Evolutionary conservation across 2,888 invertebrate genomes (phyloP).

Genomic region (Thera obeliscata): DNA sequence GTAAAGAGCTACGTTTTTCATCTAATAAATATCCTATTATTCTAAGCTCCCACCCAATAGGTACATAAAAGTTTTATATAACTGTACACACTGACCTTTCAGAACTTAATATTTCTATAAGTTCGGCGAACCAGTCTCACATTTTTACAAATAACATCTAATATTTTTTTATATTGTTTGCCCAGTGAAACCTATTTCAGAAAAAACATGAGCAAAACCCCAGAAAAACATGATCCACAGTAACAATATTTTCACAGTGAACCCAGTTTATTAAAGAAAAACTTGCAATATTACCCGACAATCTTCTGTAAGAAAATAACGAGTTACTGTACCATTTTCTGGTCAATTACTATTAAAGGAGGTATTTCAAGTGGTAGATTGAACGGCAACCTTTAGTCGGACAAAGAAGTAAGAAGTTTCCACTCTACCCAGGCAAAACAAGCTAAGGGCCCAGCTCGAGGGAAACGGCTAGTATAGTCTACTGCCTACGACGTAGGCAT

Average conservation of each 20-base stretch:
- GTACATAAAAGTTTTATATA: no score
- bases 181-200: constrained; percentile 1
- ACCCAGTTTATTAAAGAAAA: constrained; percentile 10
- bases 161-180: constrained; percentile 5
- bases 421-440: constrained; percentile 44
- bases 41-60: no score
- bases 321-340: constrained; percentile 29
- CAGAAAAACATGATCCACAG: not conserved
- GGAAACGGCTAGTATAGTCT: constrained; percentile 5
- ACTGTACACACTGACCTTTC: not conserved
- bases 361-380: constrained; percentile 34
- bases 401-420: constrained; percentile 46
- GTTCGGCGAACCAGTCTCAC: not conserved
- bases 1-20: no score
- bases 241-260: not conserved
- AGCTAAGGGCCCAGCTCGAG: constrained; percentile 17
- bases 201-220: not conserved
- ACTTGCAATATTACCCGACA: constrained; percentile 22
- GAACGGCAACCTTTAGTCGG: constrained; percentile 27
- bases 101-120: not conserved
- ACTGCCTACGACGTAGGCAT: not conserved
- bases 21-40: no score
- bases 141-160: not conserved
- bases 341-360: constrained; percentile 33
- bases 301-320: constrained; percentile 26